Base-by-base conservation (phyloP, 2,888 invertebrate genomes). In the Fragum sueziense region DNA sequence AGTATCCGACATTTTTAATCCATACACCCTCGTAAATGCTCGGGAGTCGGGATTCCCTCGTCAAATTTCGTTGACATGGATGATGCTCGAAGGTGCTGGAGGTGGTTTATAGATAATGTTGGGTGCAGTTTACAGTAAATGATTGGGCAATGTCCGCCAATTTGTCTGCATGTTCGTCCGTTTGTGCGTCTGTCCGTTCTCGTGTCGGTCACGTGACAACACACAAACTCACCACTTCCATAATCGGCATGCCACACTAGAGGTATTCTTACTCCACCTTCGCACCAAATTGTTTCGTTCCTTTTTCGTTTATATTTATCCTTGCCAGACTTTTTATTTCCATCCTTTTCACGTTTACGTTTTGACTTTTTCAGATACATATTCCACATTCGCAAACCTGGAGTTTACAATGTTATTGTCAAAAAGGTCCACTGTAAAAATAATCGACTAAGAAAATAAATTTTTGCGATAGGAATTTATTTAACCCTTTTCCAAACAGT, bases 201-300 rank as follows among this genome's bases (percentile, higher is more conserved):
- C n/a, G n/a, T n/a, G n/a, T n/a, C n/a, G n/a, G n/a, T n/a, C n/a
- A n/a, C n/a, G n/a, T 57, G 25, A 57, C 25, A 57, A 27, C 57
- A 57, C 14, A 20, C 29, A 57, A n/a, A 57, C 57, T 57, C 25
- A 57, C 57, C 57, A 22, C 57, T 27, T 29, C 57, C 29, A 57
- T 57, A 57, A 22, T 57, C 57, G 6, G 57, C 34, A 33, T 62
- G 34, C 62, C 62, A 62, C 1, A 33, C 33, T n/a, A 62, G 9
- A 9, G 62, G 62, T 33, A 62, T 33, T n/a, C 62, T 62, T 17
- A 62, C 29, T 3, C 62, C 62, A n/a, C 62, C 62, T 34, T 62
- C 62, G 34, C 17, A 29, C 62, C 62, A 62, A 57, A 57, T 57
- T 7, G 27, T 57, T 27, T 57, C 57, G 27, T 29, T 25, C 57